Conservation (phyloP, 2,888 invertebrate genomes). For the Chrysolina oricalcia region DNA sequence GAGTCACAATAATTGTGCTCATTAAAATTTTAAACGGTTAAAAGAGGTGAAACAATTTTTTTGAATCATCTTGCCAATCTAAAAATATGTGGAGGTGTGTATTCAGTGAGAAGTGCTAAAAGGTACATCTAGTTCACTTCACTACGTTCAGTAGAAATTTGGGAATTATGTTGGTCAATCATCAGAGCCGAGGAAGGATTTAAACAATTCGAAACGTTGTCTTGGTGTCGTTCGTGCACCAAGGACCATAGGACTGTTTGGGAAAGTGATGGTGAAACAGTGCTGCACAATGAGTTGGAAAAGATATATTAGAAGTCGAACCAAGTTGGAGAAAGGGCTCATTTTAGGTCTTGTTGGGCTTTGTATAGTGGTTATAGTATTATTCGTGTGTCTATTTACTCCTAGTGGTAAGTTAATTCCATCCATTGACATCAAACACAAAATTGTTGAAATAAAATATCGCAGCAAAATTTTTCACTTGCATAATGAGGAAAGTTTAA, state of each 20-base stretch:
- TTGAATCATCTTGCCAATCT: slow-evolving; percentile 25
- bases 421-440: too few species aligned
- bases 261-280: slow-evolving; percentile 25
- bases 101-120: background rate
- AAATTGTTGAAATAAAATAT: too few species aligned
- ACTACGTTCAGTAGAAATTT: background rate
- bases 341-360: slow-evolving; percentile 36
- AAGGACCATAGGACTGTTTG: background rate
- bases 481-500: too few species aligned
- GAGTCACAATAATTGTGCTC: slow-evolving; percentile 43
- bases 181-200: background rate
- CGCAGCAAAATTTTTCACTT: too few species aligned
- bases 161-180: background rate
- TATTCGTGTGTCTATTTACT: slow-evolving; percentile 44
- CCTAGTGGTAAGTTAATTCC: slow-evolving; percentile 43
- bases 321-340: slow-evolving; percentile 42
- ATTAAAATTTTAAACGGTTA: slow-evolving; percentile 46
- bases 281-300: slow-evolving; percentile 40
- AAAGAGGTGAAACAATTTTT: slow-evolving; percentile 30
- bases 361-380: slow-evolving; percentile 39
- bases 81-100: slow-evolving; percentile 20
- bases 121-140: background rate
- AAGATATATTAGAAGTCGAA: slow-evolving; percentile 33
- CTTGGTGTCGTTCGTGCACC: background rate
- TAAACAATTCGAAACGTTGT: background rate